phyloP scores from a whole-genome alignment of 1,140 invertebrate species.

The Magallana gigas region DNA sequence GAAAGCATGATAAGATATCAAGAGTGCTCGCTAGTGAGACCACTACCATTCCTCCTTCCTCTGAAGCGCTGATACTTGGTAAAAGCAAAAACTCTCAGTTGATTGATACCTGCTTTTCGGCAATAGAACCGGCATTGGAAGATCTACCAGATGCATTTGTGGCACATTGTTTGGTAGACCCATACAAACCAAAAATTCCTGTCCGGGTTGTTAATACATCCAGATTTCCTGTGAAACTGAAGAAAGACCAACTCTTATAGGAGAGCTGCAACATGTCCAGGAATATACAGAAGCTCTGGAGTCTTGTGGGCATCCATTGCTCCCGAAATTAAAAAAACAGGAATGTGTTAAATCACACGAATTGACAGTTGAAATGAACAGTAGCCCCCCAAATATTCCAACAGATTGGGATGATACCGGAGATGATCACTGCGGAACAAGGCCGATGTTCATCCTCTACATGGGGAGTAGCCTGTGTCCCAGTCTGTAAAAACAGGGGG shows the following conservation, averaged over 20 bases:
- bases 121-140: constrained; percentile 38
- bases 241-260: not conserved
- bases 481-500: too few relatives aligned
- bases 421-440: too few relatives aligned
- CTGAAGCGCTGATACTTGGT: constrained; percentile 36
- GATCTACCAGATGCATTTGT: constrained; percentile 21
- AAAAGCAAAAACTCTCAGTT: not conserved
- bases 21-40: constrained; percentile 35
- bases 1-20: not conserved
- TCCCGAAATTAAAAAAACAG: not conserved
- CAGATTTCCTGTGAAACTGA: constrained; percentile 40
- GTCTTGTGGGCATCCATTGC: not conserved
- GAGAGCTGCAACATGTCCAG: not conserved
- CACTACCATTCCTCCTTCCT: constrained; percentile 37
- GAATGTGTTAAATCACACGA: not conserved
- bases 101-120: constrained; percentile 34
- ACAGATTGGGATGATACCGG: too few relatives aligned
- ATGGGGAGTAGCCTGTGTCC: too few relatives aligned
- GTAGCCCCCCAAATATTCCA: not conserved
- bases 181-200: not conserved
- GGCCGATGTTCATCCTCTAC: too few relatives aligned
- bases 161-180: constrained; percentile 16
- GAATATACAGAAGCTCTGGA: not conserved
- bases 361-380: not conserved
- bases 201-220: constrained; percentile 23